Evolutionary conservation across 2,888 invertebrate genomes (phyloP).

Genomic region (Drosophila ezoana): DNA sequence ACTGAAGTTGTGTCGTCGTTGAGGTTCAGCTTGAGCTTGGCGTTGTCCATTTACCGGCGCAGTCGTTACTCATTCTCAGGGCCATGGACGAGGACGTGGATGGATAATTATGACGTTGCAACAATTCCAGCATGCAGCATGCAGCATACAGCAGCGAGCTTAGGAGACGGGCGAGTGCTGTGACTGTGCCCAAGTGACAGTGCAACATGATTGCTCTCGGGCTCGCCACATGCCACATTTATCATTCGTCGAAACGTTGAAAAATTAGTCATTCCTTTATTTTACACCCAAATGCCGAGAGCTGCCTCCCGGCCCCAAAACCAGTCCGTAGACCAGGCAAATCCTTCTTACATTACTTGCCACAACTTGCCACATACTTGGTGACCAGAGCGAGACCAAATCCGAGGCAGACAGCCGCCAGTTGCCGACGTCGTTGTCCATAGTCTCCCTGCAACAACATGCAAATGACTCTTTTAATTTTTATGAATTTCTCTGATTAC

Average conservation of each 20-base stretch:
- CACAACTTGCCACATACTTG: slow-evolving; percentile 45
- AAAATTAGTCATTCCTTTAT: slow-evolving; percentile 81
- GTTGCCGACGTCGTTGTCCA: slow-evolving; percentile 12
- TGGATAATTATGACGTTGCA: slow-evolving; percentile 81
- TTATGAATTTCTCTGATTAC: slow-evolving; percentile 81
- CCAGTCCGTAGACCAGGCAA: slow-evolving; percentile 47
- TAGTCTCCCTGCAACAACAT: slow-evolving; percentile 65
- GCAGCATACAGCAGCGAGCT: slow-evolving; percentile 44
- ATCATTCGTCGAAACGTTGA: slow-evolving; percentile 81
- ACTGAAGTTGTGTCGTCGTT: slow-evolving; percentile 40
- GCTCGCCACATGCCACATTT: slow-evolving; percentile 81
- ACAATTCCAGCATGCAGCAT: slow-evolving; percentile 65
- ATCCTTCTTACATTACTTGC: slow-evolving; percentile 73
- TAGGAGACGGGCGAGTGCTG: slow-evolving; percentile 50
- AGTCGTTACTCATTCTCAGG: slow-evolving; percentile 79
- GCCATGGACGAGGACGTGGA: slow-evolving; percentile 64
- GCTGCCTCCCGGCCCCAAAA: slow-evolving; percentile 44
- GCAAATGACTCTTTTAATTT: slow-evolving; percentile 81
- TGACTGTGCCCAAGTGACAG: slow-evolving; percentile 68
- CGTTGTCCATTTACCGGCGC: slow-evolving; percentile 69
- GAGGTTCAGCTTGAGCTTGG: slow-evolving; percentile 21
- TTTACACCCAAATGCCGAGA: slow-evolving; percentile 80
- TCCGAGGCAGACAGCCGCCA: neutral
- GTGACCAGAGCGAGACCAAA: slow-evolving; percentile 18
- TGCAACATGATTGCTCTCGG: slow-evolving; percentile 81